These are phyloP conservation scores for Heterodera filipjevi DNA, from an alignment of 2,888 invertebrate genomes.

Conservation along the genomic window DNA sequence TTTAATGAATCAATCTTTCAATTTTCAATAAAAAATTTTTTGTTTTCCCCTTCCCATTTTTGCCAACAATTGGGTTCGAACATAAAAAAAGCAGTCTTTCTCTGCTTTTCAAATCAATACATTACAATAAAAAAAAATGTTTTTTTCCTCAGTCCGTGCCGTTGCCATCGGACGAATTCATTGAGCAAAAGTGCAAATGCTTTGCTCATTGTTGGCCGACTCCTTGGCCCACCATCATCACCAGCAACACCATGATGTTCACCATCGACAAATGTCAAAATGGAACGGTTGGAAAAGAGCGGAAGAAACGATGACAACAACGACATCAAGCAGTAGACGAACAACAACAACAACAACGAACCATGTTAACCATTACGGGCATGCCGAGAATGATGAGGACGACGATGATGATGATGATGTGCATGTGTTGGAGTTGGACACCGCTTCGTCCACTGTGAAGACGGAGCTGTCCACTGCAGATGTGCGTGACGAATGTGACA, in stretches of 20 bases:
- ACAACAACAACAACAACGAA: too few relatives aligned
- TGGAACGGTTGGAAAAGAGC: neutral
- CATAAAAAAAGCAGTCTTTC: too few relatives aligned
- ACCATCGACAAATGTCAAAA: neutral
- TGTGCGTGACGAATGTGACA: too few relatives aligned
- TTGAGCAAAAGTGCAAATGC: neutral
- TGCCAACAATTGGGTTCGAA: too few relatives aligned
- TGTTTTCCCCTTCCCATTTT: too few relatives aligned
- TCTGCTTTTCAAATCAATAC: too few relatives aligned
- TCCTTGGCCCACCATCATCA: too few relatives aligned
- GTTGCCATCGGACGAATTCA: slow-evolving; percentile 1
- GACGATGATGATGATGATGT: neutral
- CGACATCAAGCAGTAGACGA: too few relatives aligned
- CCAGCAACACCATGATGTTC: neutral
- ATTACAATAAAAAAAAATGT: too few relatives aligned
- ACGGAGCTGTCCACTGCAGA: neutral
- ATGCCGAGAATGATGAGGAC: neutral
- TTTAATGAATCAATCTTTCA: too few relatives aligned
- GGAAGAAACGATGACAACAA: too few relatives aligned
- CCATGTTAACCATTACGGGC: neutral
- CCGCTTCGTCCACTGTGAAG: neutral
- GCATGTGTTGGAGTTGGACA: neutral
- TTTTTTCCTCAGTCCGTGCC: neutral
- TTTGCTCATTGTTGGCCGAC: neutral
- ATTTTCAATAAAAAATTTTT: too few relatives aligned